A percentile compares a stretch with the other conserved stretches of the same genome.
Conservation (phyloP, 2,797 vertebrate species). For the Enteromius thamalakanensis region DNA sequence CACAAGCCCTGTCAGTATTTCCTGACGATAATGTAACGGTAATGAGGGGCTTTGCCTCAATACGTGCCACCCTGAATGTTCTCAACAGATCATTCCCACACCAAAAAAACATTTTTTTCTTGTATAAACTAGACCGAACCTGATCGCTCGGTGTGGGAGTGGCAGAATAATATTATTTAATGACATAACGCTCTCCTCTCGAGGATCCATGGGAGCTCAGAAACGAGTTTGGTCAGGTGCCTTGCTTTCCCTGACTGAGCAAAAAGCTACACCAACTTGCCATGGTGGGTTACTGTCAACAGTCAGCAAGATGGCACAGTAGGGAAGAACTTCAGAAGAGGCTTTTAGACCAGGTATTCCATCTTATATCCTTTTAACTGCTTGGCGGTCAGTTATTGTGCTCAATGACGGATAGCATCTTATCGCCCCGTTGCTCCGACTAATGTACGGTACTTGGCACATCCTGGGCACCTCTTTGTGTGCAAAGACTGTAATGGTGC, state of each 20-base stretch:
- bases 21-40: slow-evolving; percentile 14
- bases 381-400: slow-evolving; percentile 60
- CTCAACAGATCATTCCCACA: slow-evolving; percentile 28
- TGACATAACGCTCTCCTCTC: slow-evolving; percentile 63
- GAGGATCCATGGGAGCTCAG: slow-evolving; percentile 57
- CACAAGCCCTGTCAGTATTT: slow-evolving; percentile 29
- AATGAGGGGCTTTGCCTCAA: slow-evolving; percentile 42
- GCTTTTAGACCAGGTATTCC: slow-evolving; percentile 9
- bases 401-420: slow-evolving; percentile 46
- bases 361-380: slow-evolving; percentile 31
- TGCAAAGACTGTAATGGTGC: slow-evolving; percentile 60
- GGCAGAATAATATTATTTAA: slow-evolving; percentile 69
- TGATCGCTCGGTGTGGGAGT: slow-evolving; percentile 62
- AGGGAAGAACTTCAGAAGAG: slow-evolving; percentile 26
- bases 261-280: slow-evolving; percentile 59
- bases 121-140: slow-evolving; percentile 55
- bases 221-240: slow-evolving; percentile 72
- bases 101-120: slow-evolving; percentile 30
- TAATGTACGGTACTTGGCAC: slow-evolving; percentile 49
- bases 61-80: slow-evolving; percentile 17
- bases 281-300: slow-evolving; percentile 59
- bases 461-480: slow-evolving; percentile 64
- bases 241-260: slow-evolving; percentile 46
- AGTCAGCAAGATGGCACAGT: slow-evolving; percentile 17
- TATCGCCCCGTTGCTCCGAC: slow-evolving; percentile 63